Evolutionary conservation across 1,140 invertebrate species (phyloP).

Genomic region (Drosophila persimilis): DNA sequence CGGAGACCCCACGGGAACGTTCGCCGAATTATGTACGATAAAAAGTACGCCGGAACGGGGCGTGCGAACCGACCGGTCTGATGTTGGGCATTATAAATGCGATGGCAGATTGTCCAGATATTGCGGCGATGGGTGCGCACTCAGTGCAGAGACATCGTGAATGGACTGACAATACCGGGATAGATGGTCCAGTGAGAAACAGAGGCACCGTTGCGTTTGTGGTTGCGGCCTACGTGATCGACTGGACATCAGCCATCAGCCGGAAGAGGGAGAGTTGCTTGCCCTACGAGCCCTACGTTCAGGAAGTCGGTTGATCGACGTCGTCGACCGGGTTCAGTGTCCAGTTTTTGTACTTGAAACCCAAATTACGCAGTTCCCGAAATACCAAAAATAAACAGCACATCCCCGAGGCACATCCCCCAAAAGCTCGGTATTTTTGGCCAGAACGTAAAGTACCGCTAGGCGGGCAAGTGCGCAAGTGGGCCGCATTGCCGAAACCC

Average conservation of each 20-base stretch:
- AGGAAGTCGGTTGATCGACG: conserved; percentile 45
- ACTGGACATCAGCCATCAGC: conserved; percentile 20
- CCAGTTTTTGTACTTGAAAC: conserved; percentile 78
- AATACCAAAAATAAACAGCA: conserved; percentile 39
- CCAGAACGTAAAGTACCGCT: conserved; percentile 64
- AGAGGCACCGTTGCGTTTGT: not conserved
- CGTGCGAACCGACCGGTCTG: conserved; percentile 57
- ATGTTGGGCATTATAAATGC: conserved; percentile 51
- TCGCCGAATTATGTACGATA: conserved; percentile 33
- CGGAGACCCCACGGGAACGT: conserved; percentile 39
- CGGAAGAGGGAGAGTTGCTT: conserved; percentile 47
- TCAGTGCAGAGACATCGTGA: conserved; percentile 24
- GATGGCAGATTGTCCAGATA: not conserved
- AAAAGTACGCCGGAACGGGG: conserved; percentile 36
- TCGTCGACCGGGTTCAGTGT: conserved; percentile 60
- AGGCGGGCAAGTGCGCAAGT: conserved; percentile 59
- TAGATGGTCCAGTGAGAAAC: conserved; percentile 17
- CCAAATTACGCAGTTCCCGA: conserved; percentile 76
- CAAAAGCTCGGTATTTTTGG: conserved; percentile 50
- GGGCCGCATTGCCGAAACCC: conserved; percentile 24
- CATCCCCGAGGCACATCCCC: not conserved
- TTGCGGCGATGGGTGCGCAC: conserved; percentile 31
- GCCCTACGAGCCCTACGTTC: conserved; percentile 42
- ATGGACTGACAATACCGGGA: conserved; percentile 29
- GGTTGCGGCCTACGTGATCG: conserved; percentile 51